Conservation (phyloP, 2,797 vertebrate genomes). For the Hypotaenidia okinawae region DNA sequence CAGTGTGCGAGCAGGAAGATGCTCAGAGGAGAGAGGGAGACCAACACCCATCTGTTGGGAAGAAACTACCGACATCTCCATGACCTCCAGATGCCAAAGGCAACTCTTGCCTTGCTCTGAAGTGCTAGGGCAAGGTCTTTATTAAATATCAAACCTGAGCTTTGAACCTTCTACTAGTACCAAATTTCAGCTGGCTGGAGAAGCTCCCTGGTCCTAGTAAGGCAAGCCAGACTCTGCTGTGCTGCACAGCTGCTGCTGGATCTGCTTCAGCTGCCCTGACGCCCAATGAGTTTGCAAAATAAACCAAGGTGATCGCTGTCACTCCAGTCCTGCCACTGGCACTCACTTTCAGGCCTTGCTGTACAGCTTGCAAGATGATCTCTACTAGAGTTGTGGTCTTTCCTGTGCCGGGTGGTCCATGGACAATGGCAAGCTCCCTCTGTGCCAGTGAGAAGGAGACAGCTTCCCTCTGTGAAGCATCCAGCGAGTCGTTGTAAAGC, state of each 20-base stretch:
- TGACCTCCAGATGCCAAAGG: neutral
- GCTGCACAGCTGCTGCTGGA: neutral
- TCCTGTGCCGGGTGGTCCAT: slow-evolving; percentile 95
- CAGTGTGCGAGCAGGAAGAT: fast-evolving
- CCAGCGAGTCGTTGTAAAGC: slow-evolving; percentile 85
- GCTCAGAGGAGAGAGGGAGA: neutral
- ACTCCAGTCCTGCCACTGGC: neutral
- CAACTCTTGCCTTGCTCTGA: neutral
- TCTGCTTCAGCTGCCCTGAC: neutral
- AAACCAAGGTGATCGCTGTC: neutral
- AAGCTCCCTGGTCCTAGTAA: neutral
- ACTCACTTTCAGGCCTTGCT: slow-evolving; percentile 89
- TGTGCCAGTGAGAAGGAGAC: slow-evolving; percentile 90
- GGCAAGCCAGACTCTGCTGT: neutral
- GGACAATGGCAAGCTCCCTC: slow-evolving; percentile 93
- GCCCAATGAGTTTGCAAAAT: neutral
- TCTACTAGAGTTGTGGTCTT: slow-evolving; percentile 97
- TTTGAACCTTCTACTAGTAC: neutral
- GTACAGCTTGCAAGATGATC: slow-evolving; percentile 90
- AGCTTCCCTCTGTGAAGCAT: slow-evolving; percentile 90
- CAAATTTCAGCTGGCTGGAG: neutral
- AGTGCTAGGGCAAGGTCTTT: neutral
- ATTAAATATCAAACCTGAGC: neutral
- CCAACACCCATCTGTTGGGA: fast-evolving
- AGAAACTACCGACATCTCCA: neutral